Percentiles rank a stretch among this genome's conserved stretches.
These are phyloP conservation scores for Lepisosteus osseus DNA, from an alignment of 2,113 vertebrate species.

Conservation along the genomic window DNA sequence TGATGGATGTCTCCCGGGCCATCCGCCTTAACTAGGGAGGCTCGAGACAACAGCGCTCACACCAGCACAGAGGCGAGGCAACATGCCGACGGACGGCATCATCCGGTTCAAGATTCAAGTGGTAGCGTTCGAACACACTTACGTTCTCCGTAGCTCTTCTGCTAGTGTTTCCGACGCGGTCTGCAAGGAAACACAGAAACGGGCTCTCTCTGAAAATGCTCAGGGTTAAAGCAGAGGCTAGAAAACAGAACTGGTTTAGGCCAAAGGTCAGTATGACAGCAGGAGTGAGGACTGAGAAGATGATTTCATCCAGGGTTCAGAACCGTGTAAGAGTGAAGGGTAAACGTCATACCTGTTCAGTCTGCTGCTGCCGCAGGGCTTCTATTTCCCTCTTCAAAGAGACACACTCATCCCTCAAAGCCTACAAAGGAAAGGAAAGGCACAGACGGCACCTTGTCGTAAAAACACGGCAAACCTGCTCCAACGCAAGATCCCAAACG, in stretches of 20 bases:
- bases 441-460: constrained; percentile 28
- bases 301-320: too few relatives aligned
- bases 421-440: constrained; percentile 64
- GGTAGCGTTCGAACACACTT: constrained; percentile 51
- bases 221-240: background rate
- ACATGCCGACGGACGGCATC: too few relatives aligned
- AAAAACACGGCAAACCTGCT: too few relatives aligned
- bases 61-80: too few relatives aligned
- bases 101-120: too few relatives aligned
- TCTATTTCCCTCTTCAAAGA: constrained; percentile 74
- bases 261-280: background rate
- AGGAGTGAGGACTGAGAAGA: background rate
- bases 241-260: background rate
- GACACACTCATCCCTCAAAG: constrained; percentile 70
- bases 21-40: background rate
- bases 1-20: background rate
- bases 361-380: constrained; percentile 68
- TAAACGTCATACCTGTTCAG: constrained; percentile 70
- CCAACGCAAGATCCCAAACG: too few relatives aligned
- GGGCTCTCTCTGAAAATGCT: background rate
- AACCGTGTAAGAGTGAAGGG: too few relatives aligned
- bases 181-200: constrained; percentile 49
- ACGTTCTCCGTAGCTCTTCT: constrained; percentile 85
- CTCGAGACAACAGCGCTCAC: too few relatives aligned
- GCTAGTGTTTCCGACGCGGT: constrained; percentile 72